phyloP scores from a whole-genome alignment of 2,113 vertebrate species.

The Callipepla squamata region DNA sequence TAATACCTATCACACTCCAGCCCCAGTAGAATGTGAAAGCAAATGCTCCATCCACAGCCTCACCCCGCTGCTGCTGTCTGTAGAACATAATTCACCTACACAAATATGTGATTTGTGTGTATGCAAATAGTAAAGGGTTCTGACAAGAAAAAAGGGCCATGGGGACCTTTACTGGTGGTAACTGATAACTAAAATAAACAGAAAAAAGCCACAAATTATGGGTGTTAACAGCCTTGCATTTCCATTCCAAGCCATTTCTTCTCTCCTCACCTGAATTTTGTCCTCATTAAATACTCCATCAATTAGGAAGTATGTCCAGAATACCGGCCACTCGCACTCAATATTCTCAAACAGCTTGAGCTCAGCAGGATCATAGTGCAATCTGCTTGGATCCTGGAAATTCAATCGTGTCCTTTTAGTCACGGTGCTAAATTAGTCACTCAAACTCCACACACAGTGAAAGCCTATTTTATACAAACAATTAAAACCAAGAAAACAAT shows the following conservation, averaged over 20 bases:
- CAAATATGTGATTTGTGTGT: not conserved
- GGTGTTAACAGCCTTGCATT: not conserved
- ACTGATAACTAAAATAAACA: not conserved
- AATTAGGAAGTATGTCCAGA: slow-evolving; percentile 97
- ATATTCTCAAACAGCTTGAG: slow-evolving; percentile 99
- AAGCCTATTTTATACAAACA: not conserved
- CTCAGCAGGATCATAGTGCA: slow-evolving; percentile 97
- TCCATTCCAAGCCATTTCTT: not conserved
- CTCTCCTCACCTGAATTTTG: slow-evolving; percentile 87
- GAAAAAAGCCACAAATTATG: not conserved
- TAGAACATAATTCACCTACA: not conserved
- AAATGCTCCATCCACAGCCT: not conserved
- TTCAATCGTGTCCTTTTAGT: not conserved
- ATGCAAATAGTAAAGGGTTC: not conserved
- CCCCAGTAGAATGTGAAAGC: not conserved
- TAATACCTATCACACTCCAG: not conserved
- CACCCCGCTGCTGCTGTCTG: no score
- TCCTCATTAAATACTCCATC: slow-evolving; percentile 92
- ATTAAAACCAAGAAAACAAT: not conserved
- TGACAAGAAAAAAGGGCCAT: not conserved
- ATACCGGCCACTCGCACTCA: slow-evolving; percentile 97
- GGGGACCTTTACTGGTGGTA: not conserved
- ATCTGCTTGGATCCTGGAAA: slow-evolving; percentile 89
- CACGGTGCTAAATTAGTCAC: not conserved
- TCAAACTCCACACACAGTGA: not conserved